Percentiles rank a stretch among this genome's conserved stretches.
These are phyloP conservation scores for Gephyroberyx darwinii DNA, from an alignment of 2,797 vertebrate genomes.

Conservation along the genomic window DNA sequence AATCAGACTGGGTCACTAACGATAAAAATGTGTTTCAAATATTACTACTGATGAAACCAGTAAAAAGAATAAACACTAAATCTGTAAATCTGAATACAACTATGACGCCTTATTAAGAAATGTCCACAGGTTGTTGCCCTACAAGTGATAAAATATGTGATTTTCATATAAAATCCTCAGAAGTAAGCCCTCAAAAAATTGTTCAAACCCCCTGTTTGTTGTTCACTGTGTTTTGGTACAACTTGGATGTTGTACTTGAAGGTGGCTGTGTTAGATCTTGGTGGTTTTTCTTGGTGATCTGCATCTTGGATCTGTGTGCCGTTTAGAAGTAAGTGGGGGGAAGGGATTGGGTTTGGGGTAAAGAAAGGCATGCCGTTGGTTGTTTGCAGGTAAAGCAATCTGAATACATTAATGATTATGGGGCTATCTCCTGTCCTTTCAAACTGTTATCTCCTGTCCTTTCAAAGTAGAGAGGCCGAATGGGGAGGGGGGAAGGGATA, in stretches of 20 bases:
- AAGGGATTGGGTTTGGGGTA: slow-evolving; percentile 38
- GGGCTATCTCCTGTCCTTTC: slow-evolving; percentile 84
- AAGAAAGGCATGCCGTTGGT: slow-evolving; percentile 62
- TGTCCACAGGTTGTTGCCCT: too few relatives aligned
- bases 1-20: too few relatives aligned
- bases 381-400: slow-evolving; percentile 83
- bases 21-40: too few relatives aligned
- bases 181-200: too few relatives aligned
- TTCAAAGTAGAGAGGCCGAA: slow-evolving; percentile 74
- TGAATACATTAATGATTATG: slow-evolving; percentile 80
- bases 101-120: too few relatives aligned
- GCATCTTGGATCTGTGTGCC: slow-evolving; percentile 11
- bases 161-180: too few relatives aligned
- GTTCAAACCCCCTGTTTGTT: too few relatives aligned
- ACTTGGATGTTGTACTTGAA: slow-evolving; percentile 12
- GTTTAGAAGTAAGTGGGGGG: slow-evolving; percentile 37
- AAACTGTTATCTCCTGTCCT: slow-evolving; percentile 84
- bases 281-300: slow-evolving; percentile 3
- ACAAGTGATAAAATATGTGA: too few relatives aligned
- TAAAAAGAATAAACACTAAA: too few relatives aligned
- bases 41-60: too few relatives aligned
- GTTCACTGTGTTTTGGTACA: background rate
- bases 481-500: slow-evolving; percentile 73
- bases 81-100: too few relatives aligned
- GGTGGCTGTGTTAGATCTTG: slow-evolving; percentile 2